Base-by-base conservation (phyloP, 2,113 vertebrate genomes). In the Mus musculus region DNA sequence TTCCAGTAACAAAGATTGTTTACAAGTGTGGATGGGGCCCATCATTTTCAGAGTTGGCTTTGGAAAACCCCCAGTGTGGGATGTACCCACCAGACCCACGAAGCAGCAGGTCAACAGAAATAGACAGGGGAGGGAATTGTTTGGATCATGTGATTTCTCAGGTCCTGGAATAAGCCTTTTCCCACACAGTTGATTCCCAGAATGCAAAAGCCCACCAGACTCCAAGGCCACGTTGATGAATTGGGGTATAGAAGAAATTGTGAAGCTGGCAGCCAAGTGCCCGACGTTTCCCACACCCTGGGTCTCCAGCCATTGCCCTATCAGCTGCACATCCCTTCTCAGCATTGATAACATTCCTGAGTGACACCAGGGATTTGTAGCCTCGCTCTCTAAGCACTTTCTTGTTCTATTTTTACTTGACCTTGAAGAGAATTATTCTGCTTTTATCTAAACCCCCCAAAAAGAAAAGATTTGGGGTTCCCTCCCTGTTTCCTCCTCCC, bases 371-470 rank as follows among this genome's bases (percentile, higher is more conserved):
- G 77, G 93, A 94, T 93, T 86, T 82, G 33, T 77, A 91, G 81
- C n/a, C 72, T 96, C 85, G 39, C 88, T 96, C 73, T 54, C 56
- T 82, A 90, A 97, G 81, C 89, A 46, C 75, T 95, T 93, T 95
- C 92, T 97, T 81, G 3, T 93, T 88, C 97, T 96, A 95, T 96
- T 97, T 96, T 96, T 86, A 88, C 67, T 96, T 91, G 96, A 92
- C 96, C 97, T 97, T 97, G 92, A 94, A 89, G 69, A 87, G 14
- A 89, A 33, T 42, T 71, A 93, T 87, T 94, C 86, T 96, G 63
- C 89, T 96, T 97, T 97, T 95, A 96, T 97, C 94, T 96, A 94
- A 94, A 95, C 69, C 63, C 89, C 95, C 61, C 96, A 88, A 92
- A 69, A 90, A 96, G 95, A 91, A 93, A 98, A 95, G 94, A 84